Conservation (phyloP, 2,888 invertebrate genomes). For the Drosophila pseudotalamancana region DNA sequence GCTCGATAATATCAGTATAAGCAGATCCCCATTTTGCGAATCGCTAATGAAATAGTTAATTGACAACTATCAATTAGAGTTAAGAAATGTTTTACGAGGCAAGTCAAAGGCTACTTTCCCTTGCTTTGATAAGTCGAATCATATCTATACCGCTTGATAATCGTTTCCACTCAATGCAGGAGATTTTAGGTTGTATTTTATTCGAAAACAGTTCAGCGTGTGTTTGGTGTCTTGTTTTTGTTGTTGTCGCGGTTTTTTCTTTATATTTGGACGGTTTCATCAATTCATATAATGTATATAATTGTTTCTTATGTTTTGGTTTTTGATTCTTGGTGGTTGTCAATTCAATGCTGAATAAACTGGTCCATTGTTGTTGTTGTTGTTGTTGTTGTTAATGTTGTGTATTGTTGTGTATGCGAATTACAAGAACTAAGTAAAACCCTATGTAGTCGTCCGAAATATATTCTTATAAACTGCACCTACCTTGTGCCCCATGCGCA, state of each 20-base stretch:
- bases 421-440: constrained; percentile 53
- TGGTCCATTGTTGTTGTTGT: constrained; percentile 61
- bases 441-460: constrained; percentile 1
- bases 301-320: constrained; percentile 33
- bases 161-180: not conserved
- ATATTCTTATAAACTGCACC: constrained; percentile 64
- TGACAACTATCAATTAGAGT: not conserved
- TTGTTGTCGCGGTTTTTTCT: constrained; percentile 48
- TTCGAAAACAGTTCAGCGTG: constrained; percentile 53
- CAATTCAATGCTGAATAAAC: constrained; percentile 75
- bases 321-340: constrained; percentile 69
- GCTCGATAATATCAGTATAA: not conserved
- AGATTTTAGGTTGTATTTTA: constrained; percentile 13
- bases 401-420: constrained; percentile 38
- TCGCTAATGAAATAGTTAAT: not conserved
- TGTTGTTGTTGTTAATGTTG: constrained; percentile 32
- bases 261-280: constrained; percentile 73
- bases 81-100: no score
- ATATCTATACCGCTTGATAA: not conserved
- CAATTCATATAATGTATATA: constrained; percentile 65
- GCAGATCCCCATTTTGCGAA: not conserved
- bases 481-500: constrained; percentile 76
- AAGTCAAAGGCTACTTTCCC: no score
- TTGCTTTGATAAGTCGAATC: no score
- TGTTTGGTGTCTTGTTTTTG: constrained; percentile 42